Base-by-base conservation (phyloP, 1,140 invertebrate species). In the Drosophila ananassae region DNA sequence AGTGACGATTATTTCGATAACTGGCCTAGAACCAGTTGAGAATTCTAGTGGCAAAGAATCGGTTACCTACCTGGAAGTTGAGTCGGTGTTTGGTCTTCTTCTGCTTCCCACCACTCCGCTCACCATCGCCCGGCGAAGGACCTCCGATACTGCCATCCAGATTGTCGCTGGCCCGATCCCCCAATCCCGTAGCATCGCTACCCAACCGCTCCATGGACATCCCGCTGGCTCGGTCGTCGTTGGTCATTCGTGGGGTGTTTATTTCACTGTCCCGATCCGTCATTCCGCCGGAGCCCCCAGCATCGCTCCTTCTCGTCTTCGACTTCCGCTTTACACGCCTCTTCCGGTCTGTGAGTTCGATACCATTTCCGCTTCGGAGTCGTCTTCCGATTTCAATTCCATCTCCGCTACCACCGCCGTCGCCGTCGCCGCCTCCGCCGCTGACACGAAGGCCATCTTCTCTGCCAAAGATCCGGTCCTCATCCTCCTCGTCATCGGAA, bases 401-500 rank as follows among this genome's bases (percentile, higher is more conserved):
- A 21, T 28, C 22, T 10, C 21, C 56, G 12, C n/a, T 8, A 17
- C 13, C 44, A 21, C 44, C 21, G 2, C 21, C 44, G n/a, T n/a
- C n/a, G n/a, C n/a, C n/a, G n/a, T n/a, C n/a, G n/a, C n/a, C n/a
- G n/a, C n/a, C n/a, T n/a, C n/a, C n/a, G 3, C 44, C 8, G 24
- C 24, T 6, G 25, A 28, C 1, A 17, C 17, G 17, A 1, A 17
- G 0, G 17, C 17, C 17, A 17, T 17, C 17, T 17, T 17, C 17
- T 17, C 17, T 17, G 17, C 0, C 17, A 3, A 39, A 8, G 41
- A 9, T 7, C 12, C 1, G n/a, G 21, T 48, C 9, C 12, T 22
- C 44, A 13, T 17, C 56, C 22, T n/a, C 22, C 46, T 34, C 46
- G 21, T 25, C 46, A 48, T 60, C 57, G 24, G n/a, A 53, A 21